Base-by-base conservation (phyloP, 2,797 vertebrate species). In the Hoplostethus mediterraneus region DNA sequence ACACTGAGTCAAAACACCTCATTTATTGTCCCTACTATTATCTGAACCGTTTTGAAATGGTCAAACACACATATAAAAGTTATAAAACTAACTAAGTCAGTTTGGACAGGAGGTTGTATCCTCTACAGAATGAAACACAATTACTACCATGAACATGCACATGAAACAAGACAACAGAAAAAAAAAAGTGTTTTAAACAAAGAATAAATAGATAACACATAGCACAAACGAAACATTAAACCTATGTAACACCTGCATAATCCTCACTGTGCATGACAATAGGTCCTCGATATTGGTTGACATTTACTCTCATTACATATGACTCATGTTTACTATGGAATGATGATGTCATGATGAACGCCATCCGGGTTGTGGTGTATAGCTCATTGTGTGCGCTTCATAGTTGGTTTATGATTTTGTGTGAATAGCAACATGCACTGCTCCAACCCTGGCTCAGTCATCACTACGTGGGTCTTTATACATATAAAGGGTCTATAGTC, bases 21-120 rank as follows among this genome's bases (percentile, higher is more conserved):
- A 85, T 90, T 92, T 49, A 67, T 71, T 62, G 47, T 57, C 63
- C 25, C 21, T 53, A 66, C 68, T 72, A 40, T 66, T 48, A 38
- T 33, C 28, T 52, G 5, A 63, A 71, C 56, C 61, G 53, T 68
- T 80, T 21, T 82, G 42, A 84, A 89, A 83, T 86, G 63, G 59
- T 77, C 84, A 78, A 88, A 87, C 82, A 89, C 82, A 89, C 84
- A 89, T 85, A 91, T 30, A 89, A 91, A 92, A 92, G 79, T 88
- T 89, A 90, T 44, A 90, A 92, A 92, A 90, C 75, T 74, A 81
- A 61, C 67, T 68, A 67, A 63, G 72, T 81, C 45, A 57, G 57
- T 70, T 1, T 55, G 36, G 54, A 51, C 25, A 47, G 49, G 58
- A 69, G 53, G 75, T 13, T 82, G 67, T 0, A 1, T 62, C n/a